Evolutionary conservation across 1,140 invertebrate genomes (phyloP), one percentile per base, ranked within the genome.

Genomic region (Dreissena rostriformis): DNA sequence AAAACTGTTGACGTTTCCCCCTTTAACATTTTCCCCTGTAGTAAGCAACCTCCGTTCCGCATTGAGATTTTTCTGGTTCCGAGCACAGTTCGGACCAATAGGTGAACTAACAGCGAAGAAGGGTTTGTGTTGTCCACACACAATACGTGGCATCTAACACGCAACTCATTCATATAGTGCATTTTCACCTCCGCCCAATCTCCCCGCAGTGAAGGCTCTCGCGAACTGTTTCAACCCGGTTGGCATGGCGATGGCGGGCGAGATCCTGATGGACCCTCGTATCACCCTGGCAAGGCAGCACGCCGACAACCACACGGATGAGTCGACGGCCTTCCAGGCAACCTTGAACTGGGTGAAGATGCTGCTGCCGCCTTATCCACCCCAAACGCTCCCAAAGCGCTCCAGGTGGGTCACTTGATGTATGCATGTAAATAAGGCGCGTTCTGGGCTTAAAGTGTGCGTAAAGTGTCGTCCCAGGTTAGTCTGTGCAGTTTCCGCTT

Each of bases 161-260:
- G 5, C 66, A 22, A 68, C 15, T 6, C 39, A 11, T 63, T 63
- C 7, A 63, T 26, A 11, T n/a, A 63, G 19, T 26, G 24, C 2
- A n/a, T 22, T 52, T 15, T n/a, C 22, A 75, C n/a, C 15, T 19
- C 1, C 19, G 12, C 24, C 63, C 49, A 0, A 11, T 24, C 24
- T 26, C 66, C 8, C 39, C 70, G 28, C 26, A 84, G 82, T 71
- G 12, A 84, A 84, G n/a, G 82, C 82, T 22, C 39, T 84, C 11
- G 82, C 75, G 15, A 84, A 84, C 39, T 84, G 82, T 51, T 84
- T 84, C 68, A 84, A 84, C 49, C 82, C 82, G 1, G 28, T 78
- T 22, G 75, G 72, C 1, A 78, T 78, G 68, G 82, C 68, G 15
- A 78, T 84, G 82, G 75, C 75, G 7, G 75, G 74, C 6, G 61